Evolutionary conservation across 2,888 invertebrate species (phyloP).

Genomic region (Agrotis segetum): DNA sequence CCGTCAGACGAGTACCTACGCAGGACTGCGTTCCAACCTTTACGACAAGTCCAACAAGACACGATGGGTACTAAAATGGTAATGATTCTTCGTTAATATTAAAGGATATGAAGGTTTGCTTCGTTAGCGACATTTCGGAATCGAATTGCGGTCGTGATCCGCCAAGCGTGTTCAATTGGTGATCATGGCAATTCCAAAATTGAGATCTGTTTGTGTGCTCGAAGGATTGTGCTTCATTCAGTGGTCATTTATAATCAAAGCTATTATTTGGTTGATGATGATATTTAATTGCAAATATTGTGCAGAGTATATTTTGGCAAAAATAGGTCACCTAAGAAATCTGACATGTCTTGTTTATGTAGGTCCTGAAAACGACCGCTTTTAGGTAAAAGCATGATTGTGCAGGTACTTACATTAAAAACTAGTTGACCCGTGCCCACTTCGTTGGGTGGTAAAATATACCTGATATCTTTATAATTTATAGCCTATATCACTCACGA

Average conservation of each 20-base stretch:
- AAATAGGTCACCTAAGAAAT: background rate
- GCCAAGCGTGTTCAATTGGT: conserved; percentile 45
- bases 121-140: conserved; percentile 41
- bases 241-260: background rate
- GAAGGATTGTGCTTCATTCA: background rate
- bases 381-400: background rate
- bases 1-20: conserved; percentile 31
- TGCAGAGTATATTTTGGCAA: background rate
- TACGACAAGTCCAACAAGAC: conserved; percentile 28
- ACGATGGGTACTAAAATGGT: conserved; percentile 24
- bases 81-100: conserved; percentile 37
- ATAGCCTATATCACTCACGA: too few species aligned
- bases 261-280: background rate
- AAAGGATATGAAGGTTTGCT: conserved; percentile 35
- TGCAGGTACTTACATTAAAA: background rate
- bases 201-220: conserved; percentile 15
- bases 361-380: background rate
- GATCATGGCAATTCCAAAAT: conserved; percentile 40
- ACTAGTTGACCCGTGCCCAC: too few species aligned
- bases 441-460: too few species aligned
- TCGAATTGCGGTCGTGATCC: conserved; percentile 45
- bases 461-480: too few species aligned
- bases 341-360: too few species aligned
- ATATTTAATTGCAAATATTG: background rate
- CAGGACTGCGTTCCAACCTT: conserved; percentile 28